These are phyloP conservation scores for Ferdinandea cuprea DNA, from an alignment of 2,888 invertebrate species.

Conservation along the genomic window DNA sequence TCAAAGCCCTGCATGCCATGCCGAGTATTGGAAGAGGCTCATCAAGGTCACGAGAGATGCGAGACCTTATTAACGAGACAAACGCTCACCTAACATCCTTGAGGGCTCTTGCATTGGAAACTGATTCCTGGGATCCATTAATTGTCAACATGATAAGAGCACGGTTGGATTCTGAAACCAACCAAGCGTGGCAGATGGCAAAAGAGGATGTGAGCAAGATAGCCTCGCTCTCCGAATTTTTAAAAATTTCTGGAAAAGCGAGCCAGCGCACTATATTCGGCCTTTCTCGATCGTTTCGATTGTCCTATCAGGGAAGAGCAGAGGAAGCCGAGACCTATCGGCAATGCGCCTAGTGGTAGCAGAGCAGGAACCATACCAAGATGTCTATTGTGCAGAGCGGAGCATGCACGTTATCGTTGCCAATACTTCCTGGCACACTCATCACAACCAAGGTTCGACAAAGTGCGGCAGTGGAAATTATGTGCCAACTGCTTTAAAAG, in stretches of 20 bases:
- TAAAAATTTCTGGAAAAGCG: not conserved
- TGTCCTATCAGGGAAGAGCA: not conserved
- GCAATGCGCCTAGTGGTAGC: too few relatives aligned
- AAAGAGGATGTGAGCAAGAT: constrained; percentile 13
- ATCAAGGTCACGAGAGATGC: not conserved
- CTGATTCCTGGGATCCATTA: constrained; percentile 2
- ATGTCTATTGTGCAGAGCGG: too few relatives aligned
- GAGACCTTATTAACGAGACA: constrained; percentile 1
- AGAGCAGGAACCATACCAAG: not conserved
- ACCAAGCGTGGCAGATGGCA: constrained; percentile 24
- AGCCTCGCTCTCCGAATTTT: constrained; percentile 10
- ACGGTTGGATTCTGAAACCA: too few relatives aligned
- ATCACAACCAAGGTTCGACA: not conserved
- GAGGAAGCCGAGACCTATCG: constrained; percentile 4
- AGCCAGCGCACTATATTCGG: constrained; percentile 7
- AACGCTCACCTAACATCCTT: constrained; percentile 14
- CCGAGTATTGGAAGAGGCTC: too few relatives aligned
- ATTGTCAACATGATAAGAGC: too few relatives aligned
- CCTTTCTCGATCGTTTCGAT: constrained; percentile 6
- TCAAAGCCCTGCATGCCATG: constrained; percentile 18
- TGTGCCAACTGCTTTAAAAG: not conserved
- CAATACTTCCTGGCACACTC: not conserved
- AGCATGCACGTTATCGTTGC: constrained; percentile 1
- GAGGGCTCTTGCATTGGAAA: not conserved
- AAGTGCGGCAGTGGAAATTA: not conserved